Base-by-base conservation (phyloP, 2,113 vertebrate genomes). In the Benitochromis conjunctus region DNA sequence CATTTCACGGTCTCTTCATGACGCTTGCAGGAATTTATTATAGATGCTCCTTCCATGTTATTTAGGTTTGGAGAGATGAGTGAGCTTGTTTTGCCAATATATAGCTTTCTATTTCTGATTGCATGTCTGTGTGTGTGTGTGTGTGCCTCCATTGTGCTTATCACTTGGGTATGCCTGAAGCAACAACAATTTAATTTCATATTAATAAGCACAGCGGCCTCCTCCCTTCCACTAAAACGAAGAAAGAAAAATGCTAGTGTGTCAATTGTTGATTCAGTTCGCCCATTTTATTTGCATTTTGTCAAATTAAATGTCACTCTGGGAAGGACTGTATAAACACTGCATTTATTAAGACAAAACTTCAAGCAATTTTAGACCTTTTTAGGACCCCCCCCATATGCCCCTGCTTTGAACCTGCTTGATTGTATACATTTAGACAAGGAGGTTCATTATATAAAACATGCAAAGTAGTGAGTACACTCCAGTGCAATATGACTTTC, bases 111-210 rank as follows among this genome's bases (percentile, higher is more conserved):
- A 14, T 92, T 86, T 91, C 57, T 83, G 51, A 87, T 66, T 83
- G 38, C 74, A 36, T 81, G 57, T 69, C 4, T 83, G 51, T 24
- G 46, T n/a, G 26, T 0, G 36, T 34, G 34, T 0, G n/a, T 62
- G 46, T 10, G 36, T 21, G 83, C 60, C 55, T 74, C 26, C 36
- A 1, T 19, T 57, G 77, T 82, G 60, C 84, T 89, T 93, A 92
- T 94, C 90, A 80, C 83, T 84, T 24, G 80, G 26, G 41, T 83
- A 85, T 90, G 90, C 92, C 90, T 79, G 74, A 79, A 92, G 91
- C 92, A 57, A 86, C 64, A 77, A 88, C 86, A 89, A 88, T 93
- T 92, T 86, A 69, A 91, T 91, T 94, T 86, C 83, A 86, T 86
- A 90, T 92, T 92, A 93, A 93, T 90, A 89, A 91, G 81, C 87